phyloP scores from a whole-genome alignment of 92 coral and sea anemone genomes.

The Palythoa caribaeorum region DNA sequence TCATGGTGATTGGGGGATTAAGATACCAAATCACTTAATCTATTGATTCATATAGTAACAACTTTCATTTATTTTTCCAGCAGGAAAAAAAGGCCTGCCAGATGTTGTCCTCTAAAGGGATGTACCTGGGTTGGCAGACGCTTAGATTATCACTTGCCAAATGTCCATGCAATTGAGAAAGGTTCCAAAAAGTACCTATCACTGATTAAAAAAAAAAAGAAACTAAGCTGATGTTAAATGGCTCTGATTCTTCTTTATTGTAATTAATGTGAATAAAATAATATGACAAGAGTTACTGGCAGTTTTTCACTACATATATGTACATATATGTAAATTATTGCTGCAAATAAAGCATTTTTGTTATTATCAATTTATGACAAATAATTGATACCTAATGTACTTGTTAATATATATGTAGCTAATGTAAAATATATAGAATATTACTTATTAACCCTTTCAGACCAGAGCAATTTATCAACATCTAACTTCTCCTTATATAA shows the following conservation, averaged over 20 bases:
- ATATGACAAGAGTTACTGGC: no score
- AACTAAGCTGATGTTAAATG: conserved; percentile 14
- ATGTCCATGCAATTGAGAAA: conserved; percentile 44
- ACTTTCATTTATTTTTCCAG: not conserved
- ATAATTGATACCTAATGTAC: no score
- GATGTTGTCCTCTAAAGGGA: conserved; percentile 59
- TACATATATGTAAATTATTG: no score
- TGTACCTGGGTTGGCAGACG: conserved; percentile 68
- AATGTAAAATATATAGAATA: no score
- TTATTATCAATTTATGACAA: no score
- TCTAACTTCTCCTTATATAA: no score
- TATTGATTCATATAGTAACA: not conserved
- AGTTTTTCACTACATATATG: no score
- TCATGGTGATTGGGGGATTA: not conserved
- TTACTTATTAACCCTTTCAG: no score
- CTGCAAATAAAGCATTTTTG: no score
- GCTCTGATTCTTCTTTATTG: not conserved
- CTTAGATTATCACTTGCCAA: conserved; percentile 62
- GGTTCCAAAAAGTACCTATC: conserved; percentile 49
- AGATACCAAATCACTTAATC: not conserved
- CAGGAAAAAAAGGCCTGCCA: conserved; percentile 30
- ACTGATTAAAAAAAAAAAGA: conserved; percentile 42
- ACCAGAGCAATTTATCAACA: no score
- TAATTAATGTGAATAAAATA: no score
- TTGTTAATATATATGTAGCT: no score